phyloP scores from a whole-genome alignment of 2,888 invertebrate species.

The Crioceris asparagi region DNA sequence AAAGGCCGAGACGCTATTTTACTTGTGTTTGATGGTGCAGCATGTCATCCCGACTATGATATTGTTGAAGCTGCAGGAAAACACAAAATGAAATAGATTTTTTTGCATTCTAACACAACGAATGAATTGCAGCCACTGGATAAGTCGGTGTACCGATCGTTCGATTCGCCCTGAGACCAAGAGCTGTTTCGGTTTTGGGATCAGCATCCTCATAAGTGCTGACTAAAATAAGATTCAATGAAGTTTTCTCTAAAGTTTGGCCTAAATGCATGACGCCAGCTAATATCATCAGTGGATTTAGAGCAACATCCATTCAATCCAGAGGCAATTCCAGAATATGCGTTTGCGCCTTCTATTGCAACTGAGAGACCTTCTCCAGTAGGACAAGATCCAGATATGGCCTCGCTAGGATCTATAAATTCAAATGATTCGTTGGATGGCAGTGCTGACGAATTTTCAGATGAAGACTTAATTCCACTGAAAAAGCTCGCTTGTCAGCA shows the following conservation, averaged over 20 bases:
- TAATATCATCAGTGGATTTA: too few species aligned
- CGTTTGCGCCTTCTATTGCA: too few species aligned
- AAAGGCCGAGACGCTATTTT: too few species aligned
- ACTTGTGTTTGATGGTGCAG: constrained; percentile 26
- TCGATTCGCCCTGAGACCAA: constrained; percentile 30
- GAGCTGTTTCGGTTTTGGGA: constrained; percentile 12
- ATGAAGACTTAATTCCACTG: constrained; percentile 1
- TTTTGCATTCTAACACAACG: constrained; percentile 31
- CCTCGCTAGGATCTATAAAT: not conserved
- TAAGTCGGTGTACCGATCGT: constrained; percentile 27
- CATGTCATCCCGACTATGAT: constrained; percentile 23
- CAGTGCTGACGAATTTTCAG: constrained; percentile 1
- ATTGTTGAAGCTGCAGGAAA: constrained; percentile 26
- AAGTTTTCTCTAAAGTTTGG: not conserved
- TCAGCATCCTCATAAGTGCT: not conserved
- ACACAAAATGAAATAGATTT: constrained; percentile 23
- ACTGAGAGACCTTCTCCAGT: too few species aligned
- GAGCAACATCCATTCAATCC: too few species aligned
- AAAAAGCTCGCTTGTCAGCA: too few species aligned
- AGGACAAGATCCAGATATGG: not conserved
- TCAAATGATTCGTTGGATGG: not conserved
- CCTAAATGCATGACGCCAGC: not conserved
- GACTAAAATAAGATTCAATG: constrained; percentile 1
- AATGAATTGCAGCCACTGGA: constrained; percentile 31
- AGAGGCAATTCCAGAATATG: too few species aligned